A percentile compares a stretch with the other conserved stretches of the same genome.
phyloP scores from a whole-genome alignment of 2,888 invertebrate genomes.

The Sphecodes monilicornis region DNA sequence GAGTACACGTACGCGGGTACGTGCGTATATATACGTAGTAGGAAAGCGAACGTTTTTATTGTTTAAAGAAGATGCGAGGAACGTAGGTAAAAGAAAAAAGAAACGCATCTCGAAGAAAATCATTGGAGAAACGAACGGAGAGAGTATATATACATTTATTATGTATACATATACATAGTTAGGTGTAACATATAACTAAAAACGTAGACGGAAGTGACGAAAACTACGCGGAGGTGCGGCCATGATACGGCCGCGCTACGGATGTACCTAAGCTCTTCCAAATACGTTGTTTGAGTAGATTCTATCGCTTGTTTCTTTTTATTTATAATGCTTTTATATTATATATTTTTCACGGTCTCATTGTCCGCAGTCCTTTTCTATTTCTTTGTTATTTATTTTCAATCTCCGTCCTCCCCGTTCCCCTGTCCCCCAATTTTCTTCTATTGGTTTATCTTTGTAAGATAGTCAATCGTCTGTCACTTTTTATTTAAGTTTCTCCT shows the following conservation, averaged over 20 bases:
- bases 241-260: slow-evolving; percentile 71
- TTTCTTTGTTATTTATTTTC: slow-evolving; percentile 61
- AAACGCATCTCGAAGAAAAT: neutral
- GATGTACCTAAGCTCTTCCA: slow-evolving; percentile 76
- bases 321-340: slow-evolving; percentile 75
- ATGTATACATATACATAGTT: slow-evolving; percentile 60
- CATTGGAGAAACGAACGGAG: slow-evolving; percentile 24
- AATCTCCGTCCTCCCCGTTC: neutral
- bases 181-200: slow-evolving; percentile 56
- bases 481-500: slow-evolving; percentile 49
- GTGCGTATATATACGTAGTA: slow-evolving; percentile 51
- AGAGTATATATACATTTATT: slow-evolving; percentile 55
- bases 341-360: slow-evolving; percentile 68
- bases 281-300: slow-evolving; percentile 58
- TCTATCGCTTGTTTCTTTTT: slow-evolving; percentile 69
- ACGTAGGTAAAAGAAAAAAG: neutral
- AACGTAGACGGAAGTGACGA: slow-evolving; percentile 63
- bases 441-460: slow-evolving; percentile 58
- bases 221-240: slow-evolving; percentile 70
- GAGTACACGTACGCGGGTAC: slow-evolving; percentile 61
- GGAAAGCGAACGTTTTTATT: slow-evolving; percentile 29
- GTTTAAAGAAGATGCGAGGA: neutral
- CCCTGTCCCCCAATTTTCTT: neutral
- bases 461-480: slow-evolving; percentile 54
- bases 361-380: slow-evolving; percentile 58